Evolutionary conservation across 2,888 invertebrate species (phyloP), one percentile per base, ranked within the genome.

Genomic region (Catocala nupta): DNA sequence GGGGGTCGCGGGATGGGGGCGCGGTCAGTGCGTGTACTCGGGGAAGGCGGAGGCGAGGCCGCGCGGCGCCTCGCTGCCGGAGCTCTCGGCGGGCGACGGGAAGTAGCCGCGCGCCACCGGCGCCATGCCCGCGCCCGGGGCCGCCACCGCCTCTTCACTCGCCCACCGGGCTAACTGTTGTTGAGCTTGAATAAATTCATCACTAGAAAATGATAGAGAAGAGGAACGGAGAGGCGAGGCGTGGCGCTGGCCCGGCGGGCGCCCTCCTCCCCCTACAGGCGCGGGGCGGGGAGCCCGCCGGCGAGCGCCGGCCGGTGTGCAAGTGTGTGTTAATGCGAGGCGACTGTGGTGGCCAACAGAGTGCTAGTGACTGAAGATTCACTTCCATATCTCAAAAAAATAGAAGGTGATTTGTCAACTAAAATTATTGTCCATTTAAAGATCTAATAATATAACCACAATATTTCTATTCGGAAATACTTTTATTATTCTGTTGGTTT

Each of bases 151-250:
- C 94, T 97, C 97, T 95, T 97, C 97, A 97, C 97, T 98, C 96
- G 97, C 97, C 97, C 97, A 97, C 96, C 97, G 97, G 96, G 97
- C 97, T 97, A 97, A 96, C 96, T 97, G 97, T 97, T 97, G 97
- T 97, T 97, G 98, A 97, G 98, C 97, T 97, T 98, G 97, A 97
- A 97, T 97, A 97, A 97, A 98, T 96, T 97, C 97, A 97, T 97
- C 97, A 97, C 97, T 98, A 97, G 96, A 97, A 97, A 97, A 97
- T 96, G 97, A 96, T 96, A 96, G 96, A 92, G 96, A 95, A 95
- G 96, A 96, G 96, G 95, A 95, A 96, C 95, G 96, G 96, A 95
- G 95, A 95, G 95, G 95, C 95, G 86, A 82, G 85, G 90, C 83
- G 82, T 81, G 87, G 65, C 68, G 71, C 71, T 47, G 54, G 55